Evolutionary conservation across 1,140 invertebrate species (phyloP), one percentile per base, ranked within the genome.

Genomic region (Pseudomyrmex sp.): DNA sequence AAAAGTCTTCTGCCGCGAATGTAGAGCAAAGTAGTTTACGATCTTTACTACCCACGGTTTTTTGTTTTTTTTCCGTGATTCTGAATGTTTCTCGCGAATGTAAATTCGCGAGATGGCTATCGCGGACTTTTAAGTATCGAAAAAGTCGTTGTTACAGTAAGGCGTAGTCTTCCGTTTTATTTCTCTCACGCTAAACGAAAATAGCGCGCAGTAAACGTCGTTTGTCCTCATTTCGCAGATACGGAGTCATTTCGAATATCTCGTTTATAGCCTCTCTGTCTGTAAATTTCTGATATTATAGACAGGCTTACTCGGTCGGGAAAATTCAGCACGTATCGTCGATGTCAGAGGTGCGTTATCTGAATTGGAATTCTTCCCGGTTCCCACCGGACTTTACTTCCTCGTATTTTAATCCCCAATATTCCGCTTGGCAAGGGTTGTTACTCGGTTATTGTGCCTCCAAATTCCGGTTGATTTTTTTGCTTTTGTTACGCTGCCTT

Each of bases 21-120:
- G 35, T 35, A 7, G 35, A 35, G 35, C 35, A 35, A 35, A 35
- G 5, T 35, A 35, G 35, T 35, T 35, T 35, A 35, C 35, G 35
- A 35, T 35, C 35, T 35, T 35, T 1, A 35, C 35, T 7, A 35
- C 35, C 5, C 35, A 0, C 5, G 5, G 35, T 35, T 35, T 35
- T 35, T 35, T 35, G 7, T 35, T 35, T 35, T 5, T 35, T 69
- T 69, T 59, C 46, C 54, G 79, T n/a, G 66, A 35, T 82, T 26
- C 26, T 26, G 26, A 26, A 26, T 26, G 26, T 26, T 89, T 89
- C 83, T 82, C 26, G 26, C 87, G 85, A 88, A 77, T 89, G 88
- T 89, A 89, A 89, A 89, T 70, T 89, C 58, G 15, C 54, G 50
- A 85, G 50, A 44, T 86, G 86, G 84, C 83, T 86, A 80, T 80